Conservation (phyloP, 1,140 invertebrate genomes). For the Halictus rubicundus region DNA sequence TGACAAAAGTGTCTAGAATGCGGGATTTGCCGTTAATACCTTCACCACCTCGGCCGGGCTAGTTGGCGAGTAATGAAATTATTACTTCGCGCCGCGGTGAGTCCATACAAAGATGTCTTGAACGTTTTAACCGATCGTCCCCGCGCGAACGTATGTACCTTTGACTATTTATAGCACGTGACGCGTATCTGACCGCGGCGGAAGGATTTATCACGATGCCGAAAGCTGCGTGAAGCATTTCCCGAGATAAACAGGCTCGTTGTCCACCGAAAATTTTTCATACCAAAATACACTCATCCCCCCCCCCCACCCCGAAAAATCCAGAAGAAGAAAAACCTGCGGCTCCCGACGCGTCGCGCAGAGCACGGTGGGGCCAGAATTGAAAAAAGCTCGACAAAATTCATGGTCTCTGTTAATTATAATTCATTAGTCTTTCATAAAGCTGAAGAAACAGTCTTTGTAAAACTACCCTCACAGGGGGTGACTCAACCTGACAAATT, state of each 20-base stretch:
- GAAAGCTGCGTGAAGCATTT: slow-evolving; percentile 61
- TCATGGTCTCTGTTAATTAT: no score
- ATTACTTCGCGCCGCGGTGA: slow-evolving; percentile 36
- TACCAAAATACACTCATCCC: slow-evolving; percentile 42
- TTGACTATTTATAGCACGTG: slow-evolving; percentile 61
- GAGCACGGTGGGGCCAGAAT: no score
- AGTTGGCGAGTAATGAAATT: slow-evolving; percentile 55
- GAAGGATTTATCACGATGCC: slow-evolving; percentile 63
- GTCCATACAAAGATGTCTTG: slow-evolving; percentile 49
- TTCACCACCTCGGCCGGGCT: slow-evolving; percentile 41
- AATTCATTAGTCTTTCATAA: no score
- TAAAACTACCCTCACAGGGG: no score
- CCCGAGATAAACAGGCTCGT: slow-evolving; percentile 59
- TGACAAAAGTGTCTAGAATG: slow-evolving; percentile 33
- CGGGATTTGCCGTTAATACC: slow-evolving; percentile 26
- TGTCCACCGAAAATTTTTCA: slow-evolving; percentile 51
- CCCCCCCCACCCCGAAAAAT: no score
- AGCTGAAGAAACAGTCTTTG: no score
- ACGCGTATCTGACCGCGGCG: slow-evolving; percentile 59
- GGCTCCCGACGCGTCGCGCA: no score
- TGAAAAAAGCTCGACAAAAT: no score
- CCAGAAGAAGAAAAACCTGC: neutral
- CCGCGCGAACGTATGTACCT: slow-evolving; percentile 40
- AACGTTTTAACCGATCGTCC: slow-evolving; percentile 57
- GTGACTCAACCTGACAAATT: no score